These are phyloP conservation scores for Harpalus rufipes DNA, from an alignment of 2,888 invertebrate genomes.

Conservation along the genomic window DNA sequence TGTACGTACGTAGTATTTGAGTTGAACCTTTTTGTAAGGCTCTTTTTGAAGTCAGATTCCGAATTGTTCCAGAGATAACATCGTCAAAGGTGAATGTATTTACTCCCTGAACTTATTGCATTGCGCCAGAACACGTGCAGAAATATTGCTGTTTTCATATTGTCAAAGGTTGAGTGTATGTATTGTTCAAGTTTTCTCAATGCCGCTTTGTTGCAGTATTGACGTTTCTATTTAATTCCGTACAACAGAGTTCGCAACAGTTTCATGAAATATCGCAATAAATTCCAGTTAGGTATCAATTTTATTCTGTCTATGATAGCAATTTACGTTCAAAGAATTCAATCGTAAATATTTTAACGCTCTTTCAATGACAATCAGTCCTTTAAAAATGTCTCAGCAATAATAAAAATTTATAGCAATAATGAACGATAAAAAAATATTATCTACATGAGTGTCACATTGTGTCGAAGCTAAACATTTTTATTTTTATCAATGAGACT, in stretches of 20 bases:
- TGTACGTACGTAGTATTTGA: constrained; percentile 29
- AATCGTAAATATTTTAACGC: too few relatives aligned
- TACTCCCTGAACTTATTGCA: constrained; percentile 1
- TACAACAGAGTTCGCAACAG: not conserved
- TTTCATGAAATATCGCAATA: not conserved
- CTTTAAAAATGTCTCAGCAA: too few relatives aligned
- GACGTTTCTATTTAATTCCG: constrained; percentile 2
- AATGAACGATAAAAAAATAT: too few relatives aligned
- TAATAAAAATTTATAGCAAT: too few relatives aligned
- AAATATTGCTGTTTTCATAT: not conserved
- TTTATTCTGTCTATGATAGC: too few relatives aligned
- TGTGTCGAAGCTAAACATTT: too few relatives aligned
- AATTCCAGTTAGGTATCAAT: not conserved
- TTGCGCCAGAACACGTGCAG: not conserved
- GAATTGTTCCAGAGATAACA: constrained; percentile 14
- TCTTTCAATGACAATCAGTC: too few relatives aligned
- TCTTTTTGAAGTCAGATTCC: constrained; percentile 24
- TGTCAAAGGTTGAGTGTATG: not conserved
- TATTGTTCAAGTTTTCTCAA: not conserved
- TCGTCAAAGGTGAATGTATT: constrained; percentile 26
- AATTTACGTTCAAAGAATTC: too few relatives aligned
- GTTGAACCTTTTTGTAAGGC: not conserved
- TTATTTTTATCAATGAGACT: too few relatives aligned
- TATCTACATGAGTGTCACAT: too few relatives aligned
- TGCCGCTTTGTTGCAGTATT: not conserved